Evolutionary conservation across 2,888 invertebrate species (phyloP).

Genomic region (Biston betularia): DNA sequence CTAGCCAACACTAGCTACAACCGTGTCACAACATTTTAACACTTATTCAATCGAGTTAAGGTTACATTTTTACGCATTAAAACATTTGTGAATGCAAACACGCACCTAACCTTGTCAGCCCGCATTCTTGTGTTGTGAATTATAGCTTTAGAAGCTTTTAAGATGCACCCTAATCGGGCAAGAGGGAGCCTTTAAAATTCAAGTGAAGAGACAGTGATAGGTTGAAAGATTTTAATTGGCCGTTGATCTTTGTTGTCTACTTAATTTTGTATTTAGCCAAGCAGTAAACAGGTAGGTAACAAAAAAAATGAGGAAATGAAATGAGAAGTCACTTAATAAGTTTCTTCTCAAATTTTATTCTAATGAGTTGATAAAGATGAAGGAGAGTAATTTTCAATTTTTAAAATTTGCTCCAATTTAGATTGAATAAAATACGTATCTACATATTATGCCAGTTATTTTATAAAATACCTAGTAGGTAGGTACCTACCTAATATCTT

Average conservation of each 20-base stretch:
- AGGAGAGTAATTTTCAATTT: no score
- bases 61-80: conserved; percentile 41
- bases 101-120: conserved; percentile 77
- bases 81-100: conserved; percentile 60
- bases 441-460: no score
- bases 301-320: conserved; percentile 39
- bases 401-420: no score
- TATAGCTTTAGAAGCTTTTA: conserved; percentile 83
- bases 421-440: no score
- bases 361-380: no score
- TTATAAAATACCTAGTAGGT: no score
- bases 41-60: conserved; percentile 52
- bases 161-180: conserved; percentile 82
- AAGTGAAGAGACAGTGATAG: conserved; percentile 73
- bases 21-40: conserved; percentile 52
- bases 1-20: conserved; percentile 58
- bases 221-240: conserved; percentile 78
- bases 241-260: conserved; percentile 69
- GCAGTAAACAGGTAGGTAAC: conserved; percentile 33
- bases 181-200: conserved; percentile 77
- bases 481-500: no score
- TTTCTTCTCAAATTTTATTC: background rate
- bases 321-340: conserved; percentile 4
- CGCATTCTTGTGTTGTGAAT: conserved; percentile 80
- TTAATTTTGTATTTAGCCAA: conserved; percentile 41